Base-by-base conservation (phyloP, 2,888 invertebrate species). In the Dolichomitus sp. region DNA sequence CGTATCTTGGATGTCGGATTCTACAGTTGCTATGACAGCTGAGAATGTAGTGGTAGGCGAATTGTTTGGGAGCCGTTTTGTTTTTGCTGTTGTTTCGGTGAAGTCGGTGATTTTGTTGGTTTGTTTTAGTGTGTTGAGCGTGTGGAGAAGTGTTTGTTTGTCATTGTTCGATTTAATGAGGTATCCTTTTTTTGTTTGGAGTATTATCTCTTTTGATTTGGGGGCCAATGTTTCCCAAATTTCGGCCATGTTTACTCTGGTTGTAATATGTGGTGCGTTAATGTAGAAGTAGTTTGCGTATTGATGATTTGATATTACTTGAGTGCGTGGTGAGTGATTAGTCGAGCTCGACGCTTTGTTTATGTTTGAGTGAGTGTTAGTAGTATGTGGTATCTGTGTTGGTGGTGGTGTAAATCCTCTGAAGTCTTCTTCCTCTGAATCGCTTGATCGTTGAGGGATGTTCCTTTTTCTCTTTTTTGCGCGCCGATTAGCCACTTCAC, bases 101-200 rank as follows among this genome's bases (percentile, higher is more conserved):
- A 17, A 61, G 40, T 17, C 17, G 0, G 61, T 11, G 37, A 61
- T 61, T 3, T 61, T 40, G n/a, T 17, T 17, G 40, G 37, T 61
- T 61, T 37, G 1, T 11, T 30, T 61, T 9, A 61, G 17, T 4
- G n/a, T 61, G 61, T 61, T 27, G 23, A 61, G 61, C 17, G 61
- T 37, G 2, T 5, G 37, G 17, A 37, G 37, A 11, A 19, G 7
- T 37, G 37, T n/a, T 17, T 61, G 37, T 40, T 61, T 61, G 37
- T 11, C 17, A 1, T 37, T 40, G 61, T 61, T 17, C n/a, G 61
- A 17, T 7, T 61, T 61, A 11, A 61, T 7, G 2, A 61, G 61
- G 9, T 17, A 37, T n/a, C 61, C 61, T 61, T 61, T 61, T 61
- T 61, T 61, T 40, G 61, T 61, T 61, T 61, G 40, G 2, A 61